Evolutionary conservation across 1,140 invertebrate genomes (phyloP).

Genomic region (Rhagoletis zephyria): DNA sequence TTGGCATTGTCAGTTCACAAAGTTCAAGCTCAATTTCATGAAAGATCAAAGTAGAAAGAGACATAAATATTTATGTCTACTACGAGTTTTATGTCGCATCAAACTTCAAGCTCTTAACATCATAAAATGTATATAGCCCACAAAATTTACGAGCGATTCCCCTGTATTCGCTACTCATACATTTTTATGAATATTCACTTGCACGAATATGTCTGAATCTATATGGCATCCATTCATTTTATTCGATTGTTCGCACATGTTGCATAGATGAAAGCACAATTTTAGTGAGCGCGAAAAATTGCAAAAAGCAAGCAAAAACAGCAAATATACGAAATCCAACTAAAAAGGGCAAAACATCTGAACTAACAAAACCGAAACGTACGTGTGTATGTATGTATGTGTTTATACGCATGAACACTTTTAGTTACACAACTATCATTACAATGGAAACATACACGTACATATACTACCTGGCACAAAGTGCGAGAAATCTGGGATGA

Average conservation of each 20-base stretch:
- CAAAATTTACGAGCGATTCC: background rate
- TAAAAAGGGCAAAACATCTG: background rate
- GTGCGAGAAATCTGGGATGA: too few relatives aligned
- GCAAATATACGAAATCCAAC: background rate
- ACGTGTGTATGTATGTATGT: too few relatives aligned
- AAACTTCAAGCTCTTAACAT: too few relatives aligned
- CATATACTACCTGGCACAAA: too few relatives aligned
- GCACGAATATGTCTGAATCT: slow-evolving; percentile 10
- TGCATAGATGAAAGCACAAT: slow-evolving; percentile 37
- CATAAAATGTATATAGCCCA: background rate
- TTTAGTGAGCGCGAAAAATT: slow-evolving; percentile 34
- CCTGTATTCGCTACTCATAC: background rate
- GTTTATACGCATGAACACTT: slow-evolving; percentile 11
- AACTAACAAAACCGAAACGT: too few relatives aligned
- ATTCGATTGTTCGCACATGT: slow-evolving; percentile 45
- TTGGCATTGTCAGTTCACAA: too few relatives aligned
- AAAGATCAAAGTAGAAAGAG: too few relatives aligned
- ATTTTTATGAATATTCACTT: slow-evolving; percentile 42
- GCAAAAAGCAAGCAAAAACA: too few relatives aligned
- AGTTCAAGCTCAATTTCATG: too few relatives aligned
- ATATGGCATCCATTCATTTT: slow-evolving; percentile 28
- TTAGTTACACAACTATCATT: background rate
- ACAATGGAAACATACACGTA: too few relatives aligned
- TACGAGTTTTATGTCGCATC: too few relatives aligned
- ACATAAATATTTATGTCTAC: too few relatives aligned